Percentiles rank a stretch among this genome's conserved stretches.
Evolutionary conservation across 2,113 vertebrate species (phyloP).

Genomic region (Oreochromis niloticus): DNA sequence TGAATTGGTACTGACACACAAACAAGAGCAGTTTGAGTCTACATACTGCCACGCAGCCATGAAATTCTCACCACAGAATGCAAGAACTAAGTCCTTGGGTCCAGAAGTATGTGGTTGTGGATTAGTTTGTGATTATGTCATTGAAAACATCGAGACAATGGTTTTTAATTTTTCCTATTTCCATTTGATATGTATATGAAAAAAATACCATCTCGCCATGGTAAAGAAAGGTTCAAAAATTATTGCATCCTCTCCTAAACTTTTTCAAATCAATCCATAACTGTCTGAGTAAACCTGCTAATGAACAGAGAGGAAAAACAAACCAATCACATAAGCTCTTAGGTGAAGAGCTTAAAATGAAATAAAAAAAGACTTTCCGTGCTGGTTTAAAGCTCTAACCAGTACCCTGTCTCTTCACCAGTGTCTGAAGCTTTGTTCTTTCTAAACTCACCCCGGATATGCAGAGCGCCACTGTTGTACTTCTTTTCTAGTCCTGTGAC

Average conservation of each 20-base stretch:
- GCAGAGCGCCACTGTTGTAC: conserved; percentile 86
- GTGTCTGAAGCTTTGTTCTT: neutral
- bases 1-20: neutral
- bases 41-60: too few relatives aligned
- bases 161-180: neutral
- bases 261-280: neutral
- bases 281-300: neutral
- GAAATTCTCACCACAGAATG: neutral
- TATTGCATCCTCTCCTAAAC: neutral
- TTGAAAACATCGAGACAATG: neutral
- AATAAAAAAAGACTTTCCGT: fast-evolving
- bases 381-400: neutral
- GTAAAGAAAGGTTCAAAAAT: fast-evolving
- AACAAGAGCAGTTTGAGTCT: too few relatives aligned
- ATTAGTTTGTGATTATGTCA: neutral
- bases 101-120: neutral
- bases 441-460: conserved; percentile 82
- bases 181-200: neutral
- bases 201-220: fast-evolving
- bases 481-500: conserved; percentile 84
- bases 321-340: neutral
- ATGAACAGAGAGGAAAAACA: neutral
- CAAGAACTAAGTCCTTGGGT: neutral
- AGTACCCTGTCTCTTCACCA: neutral
- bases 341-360: neutral